Evolutionary conservation across 2,113 vertebrate species (phyloP), one percentile per base, ranked within the genome.

Genomic region (Dicentrarchus labrax): DNA sequence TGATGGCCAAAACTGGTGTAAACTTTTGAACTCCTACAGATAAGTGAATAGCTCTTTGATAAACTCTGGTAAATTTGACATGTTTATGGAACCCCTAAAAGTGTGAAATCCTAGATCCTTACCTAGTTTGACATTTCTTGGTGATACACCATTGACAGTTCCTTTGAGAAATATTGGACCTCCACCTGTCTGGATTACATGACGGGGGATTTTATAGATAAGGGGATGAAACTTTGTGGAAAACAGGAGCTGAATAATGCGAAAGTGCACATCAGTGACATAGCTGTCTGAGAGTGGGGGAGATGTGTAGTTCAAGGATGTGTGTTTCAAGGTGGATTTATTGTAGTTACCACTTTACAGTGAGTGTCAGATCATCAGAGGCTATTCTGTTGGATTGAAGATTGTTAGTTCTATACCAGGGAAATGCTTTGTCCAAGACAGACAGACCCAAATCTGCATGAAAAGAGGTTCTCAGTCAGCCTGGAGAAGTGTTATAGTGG

Each of bases 331-430:
- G 72, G 84, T 81, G 64, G 60, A 71, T 76, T 76, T 74, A 59
- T 83, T 88, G 84, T 80, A 85, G 84, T 80, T 75, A 83, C 57
- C 48, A 36, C 54, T 39, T 41, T 13, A 54, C 65, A 12, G 79
- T 8, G 73, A 69, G 64, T 65, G 64, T 86, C 74, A 86, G 76
- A 87, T 89, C 82, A 82, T 88, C 88, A 83, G 48, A 91, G 19
- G 53, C 39, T 60, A 7, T 73, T 68, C 76, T 73, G 71, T 48
- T 30, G 38, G 62, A 83, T 57, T 88, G 79, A 92, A 89, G 86
- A 86, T 83, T 68, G 80, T 36, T 66, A 21, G 36, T 64, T 88
- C 53, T 66, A 13, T 77, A 65, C 71, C 70, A 43, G 73, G 56
- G 81, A 71, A 72, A 80, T 16, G n/a, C 83, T 91, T 86, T 80